Conservation (phyloP, 2,113 vertebrate species). For the Barbus barbus region DNA sequence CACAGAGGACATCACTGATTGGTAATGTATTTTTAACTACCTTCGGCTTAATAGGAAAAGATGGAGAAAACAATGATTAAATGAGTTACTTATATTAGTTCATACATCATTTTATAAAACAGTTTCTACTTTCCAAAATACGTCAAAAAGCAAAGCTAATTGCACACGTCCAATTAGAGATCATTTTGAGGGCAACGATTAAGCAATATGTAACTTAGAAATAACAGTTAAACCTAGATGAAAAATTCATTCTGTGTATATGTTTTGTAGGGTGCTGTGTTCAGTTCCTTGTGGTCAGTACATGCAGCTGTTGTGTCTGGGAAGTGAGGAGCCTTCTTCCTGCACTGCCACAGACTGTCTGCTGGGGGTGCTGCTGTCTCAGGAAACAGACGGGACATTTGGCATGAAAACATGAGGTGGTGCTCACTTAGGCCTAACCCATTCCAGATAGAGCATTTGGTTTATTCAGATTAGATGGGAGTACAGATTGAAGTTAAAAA, state of each 20-base stretch:
- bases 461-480: not conserved
- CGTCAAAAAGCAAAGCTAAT: not conserved
- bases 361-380: constrained; percentile 71
- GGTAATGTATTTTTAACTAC: constrained; percentile 68
- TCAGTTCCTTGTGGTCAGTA: constrained; percentile 74
- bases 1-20: constrained; percentile 73
- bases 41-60: not conserved
- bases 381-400: not conserved
- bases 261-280: constrained; percentile 75
- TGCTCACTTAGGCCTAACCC: no score
- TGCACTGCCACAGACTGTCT: constrained; percentile 78
- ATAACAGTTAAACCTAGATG: not conserved
- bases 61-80: no score
- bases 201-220: not conserved
- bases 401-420: not conserved
- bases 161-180: not conserved
- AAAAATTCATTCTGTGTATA: not conserved
- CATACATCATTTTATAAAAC: no score
- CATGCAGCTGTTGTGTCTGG: constrained; percentile 74
- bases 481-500: not conserved
- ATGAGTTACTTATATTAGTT: no score
- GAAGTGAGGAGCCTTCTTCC: constrained; percentile 77
- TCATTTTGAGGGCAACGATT: not conserved
- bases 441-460: not conserved
- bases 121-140: not conserved